Evolutionary conservation across 2,888 invertebrate species (phyloP).

Genomic region (Eristalis intricaria): DNA sequence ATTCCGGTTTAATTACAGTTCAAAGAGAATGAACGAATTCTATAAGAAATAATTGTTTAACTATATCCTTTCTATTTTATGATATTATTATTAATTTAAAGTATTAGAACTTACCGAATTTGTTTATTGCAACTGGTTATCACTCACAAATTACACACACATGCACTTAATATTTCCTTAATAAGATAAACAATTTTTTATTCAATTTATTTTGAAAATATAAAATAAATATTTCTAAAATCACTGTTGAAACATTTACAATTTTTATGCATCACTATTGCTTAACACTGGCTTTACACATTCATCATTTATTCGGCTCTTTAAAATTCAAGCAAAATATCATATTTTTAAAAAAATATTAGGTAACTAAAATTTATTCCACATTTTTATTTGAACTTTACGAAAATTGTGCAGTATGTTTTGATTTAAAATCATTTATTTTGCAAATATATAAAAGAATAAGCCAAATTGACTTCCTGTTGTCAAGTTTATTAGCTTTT

Average conservation of each 20-base stretch:
- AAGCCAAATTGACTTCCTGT: constrained; percentile 55
- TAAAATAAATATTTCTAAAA: constrained; percentile 9
- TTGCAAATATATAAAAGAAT: constrained; percentile 50
- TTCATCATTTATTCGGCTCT: background rate
- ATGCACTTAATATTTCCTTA: background rate
- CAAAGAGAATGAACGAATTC: too few relatives aligned
- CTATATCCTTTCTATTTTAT: too few relatives aligned
- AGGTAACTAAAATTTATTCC: constrained; percentile 9
- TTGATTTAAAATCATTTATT: constrained; percentile 41
- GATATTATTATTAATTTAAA: too few relatives aligned
- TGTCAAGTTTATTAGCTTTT: constrained; percentile 64
- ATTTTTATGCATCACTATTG: constrained; percentile 34
- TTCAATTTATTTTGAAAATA: background rate
- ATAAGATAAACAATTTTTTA: background rate
- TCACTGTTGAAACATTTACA: constrained; percentile 22
- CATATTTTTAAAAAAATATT: background rate
- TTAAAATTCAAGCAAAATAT: background rate
- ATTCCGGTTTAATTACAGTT: too few relatives aligned
- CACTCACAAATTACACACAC: constrained; percentile 31
- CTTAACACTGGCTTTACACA: background rate
- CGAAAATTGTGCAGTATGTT: constrained; percentile 22
- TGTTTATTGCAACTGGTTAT: constrained; percentile 28
- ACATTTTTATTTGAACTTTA: background rate
- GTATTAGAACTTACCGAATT: constrained; percentile 18
- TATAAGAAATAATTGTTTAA: too few relatives aligned